Base-by-base conservation (phyloP, 2,797 vertebrate genomes). In the Urophycis tenuis region DNA sequence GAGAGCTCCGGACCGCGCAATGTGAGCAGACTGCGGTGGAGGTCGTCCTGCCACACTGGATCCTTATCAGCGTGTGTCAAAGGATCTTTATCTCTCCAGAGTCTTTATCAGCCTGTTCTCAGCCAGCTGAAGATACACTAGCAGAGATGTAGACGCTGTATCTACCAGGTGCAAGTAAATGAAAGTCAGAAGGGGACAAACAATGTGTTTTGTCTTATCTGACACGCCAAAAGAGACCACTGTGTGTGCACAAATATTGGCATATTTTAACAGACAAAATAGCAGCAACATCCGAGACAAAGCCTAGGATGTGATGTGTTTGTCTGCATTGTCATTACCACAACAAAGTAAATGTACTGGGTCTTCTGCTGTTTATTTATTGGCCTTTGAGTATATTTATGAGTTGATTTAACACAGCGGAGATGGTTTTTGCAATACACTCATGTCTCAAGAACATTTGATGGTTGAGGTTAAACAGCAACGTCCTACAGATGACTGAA, bases 401-500 rank as follows among this genome's bases (percentile, higher is more conserved):
- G 49, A n/a, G 6, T 1, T 8, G 5, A 15, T 45, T 9, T 15
- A 45, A 45, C 41, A 45, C 14, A 15, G 41, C 17, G 41, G 14
- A 17, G 41, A 17, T 45, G 14, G 53, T 25, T 60, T 60, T 60
- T 60, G 53, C 53, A 60, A n/a, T 60, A 9, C 53, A 17, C 22
- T 60, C 22, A 60, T 60, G 53, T 60, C n/a, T 60, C 53, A 60
- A 60, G n/a, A 60, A 60, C 53, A 60, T 60, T 60, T 60, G 53
- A 60, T 60, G 6, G 53, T 9, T 25, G n/a, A 60, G 53, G 53
- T 60, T 60, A 60, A 60, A 25, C 53, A 60, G n/a, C n/a, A n/a
- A 19, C n/a, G n/a, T 60, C 53, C n/a, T 25, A 60, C 53, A n/a
- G 53, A 60, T 60, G 8, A 60, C 53, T 60, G 17, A 49, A 49